A percentile compares a stretch with the other conserved stretches of the same genome.
Conservation (phyloP, 2,797 vertebrate genomes). For the Gobionotothen gibberifrons region DNA sequence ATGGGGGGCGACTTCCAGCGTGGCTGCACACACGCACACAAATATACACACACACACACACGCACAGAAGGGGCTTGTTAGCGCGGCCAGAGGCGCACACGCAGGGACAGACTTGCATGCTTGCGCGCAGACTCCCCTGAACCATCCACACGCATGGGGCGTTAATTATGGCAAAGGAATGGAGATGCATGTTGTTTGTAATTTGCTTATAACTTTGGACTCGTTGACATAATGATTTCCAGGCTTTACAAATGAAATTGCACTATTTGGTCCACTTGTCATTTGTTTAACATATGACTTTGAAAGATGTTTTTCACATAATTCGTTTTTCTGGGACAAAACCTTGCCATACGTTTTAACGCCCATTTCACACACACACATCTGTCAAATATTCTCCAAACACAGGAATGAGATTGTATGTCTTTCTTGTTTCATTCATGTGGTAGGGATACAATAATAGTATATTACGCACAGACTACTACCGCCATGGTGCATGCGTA, state of each 20-base stretch:
- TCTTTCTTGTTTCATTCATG: slow-evolving; percentile 58
- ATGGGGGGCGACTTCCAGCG: slow-evolving; percentile 88
- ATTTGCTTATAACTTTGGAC: slow-evolving; percentile 25
- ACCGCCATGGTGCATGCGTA: slow-evolving; percentile 77
- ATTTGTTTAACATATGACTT: not conserved
- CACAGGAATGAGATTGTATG: slow-evolving; percentile 40
- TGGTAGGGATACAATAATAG: slow-evolving; percentile 51
- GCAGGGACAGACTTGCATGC: slow-evolving; percentile 39
- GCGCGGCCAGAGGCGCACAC: slow-evolving; percentile 29
- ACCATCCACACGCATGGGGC: slow-evolving; percentile 39
- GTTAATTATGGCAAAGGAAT: slow-evolving; percentile 38
- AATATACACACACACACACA: slow-evolving; percentile 23
- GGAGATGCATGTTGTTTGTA: slow-evolving; percentile 5
- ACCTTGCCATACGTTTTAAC: slow-evolving; percentile 38
- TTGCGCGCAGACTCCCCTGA: slow-evolving; percentile 50
- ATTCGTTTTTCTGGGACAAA: not conserved
- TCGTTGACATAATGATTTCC: not conserved
- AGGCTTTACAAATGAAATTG: not conserved
- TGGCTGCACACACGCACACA: slow-evolving; percentile 67
- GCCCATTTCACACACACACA: slow-evolving; percentile 33
- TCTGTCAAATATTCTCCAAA: slow-evolving; percentile 50
- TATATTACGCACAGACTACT: slow-evolving; percentile 76
- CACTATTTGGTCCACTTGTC: not conserved
- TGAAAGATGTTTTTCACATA: not conserved
- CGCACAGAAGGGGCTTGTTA: slow-evolving; percentile 40